Base-by-base conservation (phyloP, 2,113 vertebrate genomes). In the Pipra filicauda region DNA sequence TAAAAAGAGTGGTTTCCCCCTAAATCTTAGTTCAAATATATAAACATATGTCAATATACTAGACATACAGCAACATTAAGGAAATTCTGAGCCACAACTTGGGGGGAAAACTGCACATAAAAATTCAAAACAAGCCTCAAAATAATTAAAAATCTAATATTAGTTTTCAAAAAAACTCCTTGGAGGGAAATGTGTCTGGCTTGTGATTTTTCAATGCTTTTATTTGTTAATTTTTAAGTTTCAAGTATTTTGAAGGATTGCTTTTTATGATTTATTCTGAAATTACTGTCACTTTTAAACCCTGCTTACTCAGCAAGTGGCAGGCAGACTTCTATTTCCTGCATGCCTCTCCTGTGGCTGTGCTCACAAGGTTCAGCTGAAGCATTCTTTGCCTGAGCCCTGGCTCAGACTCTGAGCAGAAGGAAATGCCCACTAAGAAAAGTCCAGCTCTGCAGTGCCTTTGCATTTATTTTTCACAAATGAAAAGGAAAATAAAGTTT, bases 11-110 rank as follows among this genome's bases (percentile, higher is more conserved):
- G 12, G 18, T 57, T 85, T 44, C 11, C 20, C 20, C 3, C 58
- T 65, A 72, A 70, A 69, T 51, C 18, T 49, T 31, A 44, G 21
- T 35, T 85, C 49, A 67, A 46, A 86, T 85, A 73, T n/a, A 65
- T 11, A 67, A 28, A 51, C 5, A 13, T 27, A 37, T 35, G 8
- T 27, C 20, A 48, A 19, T 33, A 75, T 37, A 44, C 51, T 10
- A 64, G 12, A 59, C 13, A 14, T 2, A 28, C 24, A 58, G 7
- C 19, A 49, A 46, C n/a, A 3, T 39, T 0, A 51, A 73, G 46
- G 10, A 49, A 55, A 23, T 33, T 69, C 76, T 64, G 35, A 6
- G 18, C 26, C 11, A 77, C 33, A 43, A 22, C 54, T 35, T 51
- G 5, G 16, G 35, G 71, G 10, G 9, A n/a, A 80, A 86, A 87